phyloP scores from a whole-genome alignment of 1,140 invertebrate species.

The Triops cancriformis region DNA sequence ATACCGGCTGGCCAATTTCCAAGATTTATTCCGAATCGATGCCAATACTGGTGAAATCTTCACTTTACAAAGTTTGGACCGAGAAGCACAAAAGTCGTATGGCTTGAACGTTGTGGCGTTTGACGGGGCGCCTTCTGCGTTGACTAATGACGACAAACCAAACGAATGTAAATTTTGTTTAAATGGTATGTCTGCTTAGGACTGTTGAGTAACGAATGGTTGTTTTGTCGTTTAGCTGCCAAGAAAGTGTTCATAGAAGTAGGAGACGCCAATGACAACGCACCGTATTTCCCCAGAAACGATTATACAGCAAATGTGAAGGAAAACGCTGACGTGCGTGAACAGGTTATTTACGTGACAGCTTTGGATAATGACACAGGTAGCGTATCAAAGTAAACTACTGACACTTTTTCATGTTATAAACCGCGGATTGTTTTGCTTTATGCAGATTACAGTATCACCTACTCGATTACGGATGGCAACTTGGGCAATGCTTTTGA shows the following conservation, averaged over 20 bases:
- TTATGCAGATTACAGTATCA: constrained; percentile 56
- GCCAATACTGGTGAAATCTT: constrained; percentile 72
- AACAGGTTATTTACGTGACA: constrained; percentile 68
- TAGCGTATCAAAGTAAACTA: neutral
- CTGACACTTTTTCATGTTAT: neutral
- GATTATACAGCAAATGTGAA: constrained; percentile 67
- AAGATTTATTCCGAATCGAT: constrained; percentile 67
- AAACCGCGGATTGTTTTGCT: neutral
- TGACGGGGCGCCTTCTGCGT: constrained; percentile 74
- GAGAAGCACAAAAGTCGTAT: constrained; percentile 65
- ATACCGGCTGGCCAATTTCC: constrained; percentile 59
- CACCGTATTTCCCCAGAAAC: constrained; percentile 62
- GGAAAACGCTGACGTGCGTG: constrained; percentile 72
- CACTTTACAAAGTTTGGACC: constrained; percentile 64
- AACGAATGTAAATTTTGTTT: constrained; percentile 33
- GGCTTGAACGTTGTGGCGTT: constrained; percentile 73
- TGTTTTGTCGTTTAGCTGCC: constrained; percentile 43
- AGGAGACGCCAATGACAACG: constrained; percentile 84
- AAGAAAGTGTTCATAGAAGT: constrained; percentile 74
- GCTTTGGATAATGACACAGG: constrained; percentile 65
- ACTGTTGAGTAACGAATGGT: neutral
- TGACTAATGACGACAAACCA: constrained; percentile 40
- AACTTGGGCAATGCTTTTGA: constrained; percentile 67
- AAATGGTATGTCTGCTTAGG: neutral
- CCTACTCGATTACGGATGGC: constrained; percentile 66